phyloP scores from a whole-genome alignment of 2,113 vertebrate species.

The Hepsetus odoe region DNA sequence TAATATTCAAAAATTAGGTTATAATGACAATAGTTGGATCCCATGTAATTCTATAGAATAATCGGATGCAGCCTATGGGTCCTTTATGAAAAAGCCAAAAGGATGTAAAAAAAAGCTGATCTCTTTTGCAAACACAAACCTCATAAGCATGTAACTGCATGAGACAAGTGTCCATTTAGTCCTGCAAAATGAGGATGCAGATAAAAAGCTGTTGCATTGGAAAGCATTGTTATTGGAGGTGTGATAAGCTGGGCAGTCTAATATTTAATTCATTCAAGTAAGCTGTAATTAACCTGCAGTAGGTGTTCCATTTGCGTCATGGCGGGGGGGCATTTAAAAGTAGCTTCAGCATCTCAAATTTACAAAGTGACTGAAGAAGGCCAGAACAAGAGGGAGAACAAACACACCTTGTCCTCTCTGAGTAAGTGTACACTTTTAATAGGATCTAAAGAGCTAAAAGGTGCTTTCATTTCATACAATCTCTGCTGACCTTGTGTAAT shows the following conservation, averaged over 20 bases:
- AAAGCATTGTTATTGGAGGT: not conserved
- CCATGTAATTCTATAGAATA: too few relatives aligned
- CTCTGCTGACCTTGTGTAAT: not conserved
- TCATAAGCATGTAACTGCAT: not conserved
- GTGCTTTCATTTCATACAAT: too few relatives aligned
- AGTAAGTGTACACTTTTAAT: slow-evolving; percentile 17
- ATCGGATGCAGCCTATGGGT: too few relatives aligned
- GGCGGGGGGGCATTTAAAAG: slow-evolving; percentile 3
- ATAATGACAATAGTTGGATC: too few relatives aligned
- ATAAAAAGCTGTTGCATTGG: not conserved
- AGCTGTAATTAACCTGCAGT: slow-evolving; percentile 21
- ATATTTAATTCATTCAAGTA: not conserved
- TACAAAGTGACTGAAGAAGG: not conserved
- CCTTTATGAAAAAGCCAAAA: too few relatives aligned
- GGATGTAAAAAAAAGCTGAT: too few relatives aligned
- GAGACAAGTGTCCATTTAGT: not conserved
- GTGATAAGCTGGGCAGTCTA: not conserved
- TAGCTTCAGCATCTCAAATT: not conserved
- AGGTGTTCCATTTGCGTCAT: slow-evolving; percentile 17
- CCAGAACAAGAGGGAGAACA: not conserved
- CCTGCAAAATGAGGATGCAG: not conserved
- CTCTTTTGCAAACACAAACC: not conserved
- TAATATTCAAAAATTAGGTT: too few relatives aligned
- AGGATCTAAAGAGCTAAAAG: too few relatives aligned
- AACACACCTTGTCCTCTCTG: not conserved